Base-by-base conservation (phyloP, 2,797 vertebrate genomes). In the Lindbergichthys nudifrons region DNA sequence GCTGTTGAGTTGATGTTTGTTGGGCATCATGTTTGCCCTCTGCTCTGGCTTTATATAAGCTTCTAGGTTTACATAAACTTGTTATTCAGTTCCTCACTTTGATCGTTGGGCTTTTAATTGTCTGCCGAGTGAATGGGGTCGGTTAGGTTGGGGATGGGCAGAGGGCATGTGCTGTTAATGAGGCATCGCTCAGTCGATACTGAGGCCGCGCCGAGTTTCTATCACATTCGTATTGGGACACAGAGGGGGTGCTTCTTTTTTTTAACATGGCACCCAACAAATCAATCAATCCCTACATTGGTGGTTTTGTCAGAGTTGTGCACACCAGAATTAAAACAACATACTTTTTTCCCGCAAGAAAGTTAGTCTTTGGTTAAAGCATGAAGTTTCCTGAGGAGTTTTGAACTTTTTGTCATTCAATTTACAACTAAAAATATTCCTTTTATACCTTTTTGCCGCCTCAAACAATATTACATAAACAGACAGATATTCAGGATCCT, bases 231-330 rank as follows among this genome's bases (percentile, higher is more conserved):
- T 21, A 15, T 50, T 4, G 59, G 69, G 19, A 66, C 58, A 41
- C 21, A 13, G 57, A 19, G 57, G 32, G 41, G 30, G 16, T 13
- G 70, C 8, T 50, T 71, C 71, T 86, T 47, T 8, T 9, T 71
- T 73, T 86, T 47, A 80, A 36, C 45, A 19, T 48, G 54, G 50
- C 15, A 23, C 3, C 54, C 57, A 30, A 61, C 18, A 21, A 61
- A 78, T 10, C 21, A 75, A 88, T 89, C 79, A 73, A 83, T 90
- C 26, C 10, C 18, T 68, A 18, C 16, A n/a, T 63, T 11, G 41
- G 64, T 62, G 47, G 58, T 50, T 46, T 47, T 47, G 65, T 71
- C 68, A 66, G 50, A 70, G 53, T 32, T 47, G 50, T 43, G 41
- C 10, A 19, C 6, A 61, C 59, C 36, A 45, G 23, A 43, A 54